A percentile compares a stretch with the other conserved stretches of the same genome.
These are phyloP conservation scores for Etheostoma cragini DNA, from an alignment of 2,113 vertebrate genomes.

Conservation along the genomic window DNA sequence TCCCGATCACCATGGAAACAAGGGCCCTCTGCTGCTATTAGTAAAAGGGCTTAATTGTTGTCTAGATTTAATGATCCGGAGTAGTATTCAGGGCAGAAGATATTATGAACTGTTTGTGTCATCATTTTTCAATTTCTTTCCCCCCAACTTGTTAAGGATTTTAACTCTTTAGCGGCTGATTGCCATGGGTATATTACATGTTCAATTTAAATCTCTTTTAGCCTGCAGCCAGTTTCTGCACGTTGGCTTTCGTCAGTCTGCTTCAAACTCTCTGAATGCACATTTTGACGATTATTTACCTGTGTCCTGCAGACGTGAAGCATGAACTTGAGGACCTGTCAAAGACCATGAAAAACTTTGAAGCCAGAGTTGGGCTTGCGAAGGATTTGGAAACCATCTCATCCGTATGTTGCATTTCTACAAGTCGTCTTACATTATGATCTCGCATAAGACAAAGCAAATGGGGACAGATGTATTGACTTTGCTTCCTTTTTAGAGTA, in stretches of 20 bases:
- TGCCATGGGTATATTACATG: conserved; percentile 27
- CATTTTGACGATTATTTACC: conserved; percentile 20
- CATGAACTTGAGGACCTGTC: conserved; percentile 89
- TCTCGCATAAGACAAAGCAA: neutral
- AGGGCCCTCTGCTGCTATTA: conserved; percentile 81
- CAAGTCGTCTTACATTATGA: neutral
- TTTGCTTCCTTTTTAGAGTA: conserved; percentile 80
- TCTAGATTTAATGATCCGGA: conserved; percentile 85
- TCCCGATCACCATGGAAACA: conserved; percentile 81
- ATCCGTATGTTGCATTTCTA: conserved; percentile 81
- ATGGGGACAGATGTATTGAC: neutral
- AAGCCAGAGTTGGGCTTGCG: conserved; percentile 89
- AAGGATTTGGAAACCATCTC: conserved; percentile 90
- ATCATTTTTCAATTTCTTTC: conserved; percentile 65
- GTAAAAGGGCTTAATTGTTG: conserved; percentile 84
- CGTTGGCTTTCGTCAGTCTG: conserved; percentile 15
- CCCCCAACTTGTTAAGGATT: conserved; percentile 58
- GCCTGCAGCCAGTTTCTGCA: conserved; percentile 10
- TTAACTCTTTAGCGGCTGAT: conserved; percentile 62
- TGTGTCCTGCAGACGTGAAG: conserved; percentile 89
- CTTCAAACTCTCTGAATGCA: neutral
- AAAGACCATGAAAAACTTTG: conserved; percentile 93
- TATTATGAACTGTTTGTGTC: conserved; percentile 82
- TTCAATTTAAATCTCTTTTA: conserved; percentile 21
- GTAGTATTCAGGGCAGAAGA: conserved; percentile 81